These are phyloP conservation scores for Salvelinus sp. DNA, from an alignment of 2,113 vertebrate species.

Conservation along the genomic window DNA sequence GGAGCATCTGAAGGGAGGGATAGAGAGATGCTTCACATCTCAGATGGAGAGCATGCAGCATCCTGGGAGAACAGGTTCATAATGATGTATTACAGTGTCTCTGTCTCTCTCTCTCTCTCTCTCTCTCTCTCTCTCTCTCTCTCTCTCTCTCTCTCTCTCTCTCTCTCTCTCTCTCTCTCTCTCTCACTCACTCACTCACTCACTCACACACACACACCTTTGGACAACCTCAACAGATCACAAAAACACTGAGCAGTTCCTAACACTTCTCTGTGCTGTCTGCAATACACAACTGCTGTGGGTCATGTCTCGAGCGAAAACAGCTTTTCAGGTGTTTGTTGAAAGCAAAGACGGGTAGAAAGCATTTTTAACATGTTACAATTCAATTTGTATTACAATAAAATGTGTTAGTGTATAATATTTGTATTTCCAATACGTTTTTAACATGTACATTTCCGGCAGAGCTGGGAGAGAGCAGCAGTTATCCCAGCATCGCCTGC, in stretches of 20 bases:
- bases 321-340: too few relatives aligned
- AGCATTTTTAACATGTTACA: background rate
- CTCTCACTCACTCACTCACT: background rate
- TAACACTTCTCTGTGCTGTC: background rate
- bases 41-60: background rate
- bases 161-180: background rate
- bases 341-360: background rate
- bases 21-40: background rate
- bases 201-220: too few relatives aligned
- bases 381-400: background rate
- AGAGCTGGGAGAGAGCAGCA: too few relatives aligned
- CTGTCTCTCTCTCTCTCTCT: background rate
- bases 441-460: background rate
- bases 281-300: background rate
- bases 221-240: background rate
- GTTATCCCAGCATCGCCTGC: too few relatives aligned
- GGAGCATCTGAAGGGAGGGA: background rate
- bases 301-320: too few relatives aligned
- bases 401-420: too few relatives aligned
- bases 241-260: background rate
- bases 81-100: background rate
- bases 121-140: background rate
- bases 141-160: background rate
- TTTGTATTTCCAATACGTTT: background rate
- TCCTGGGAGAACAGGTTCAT: background rate